phyloP scores from a whole-genome alignment of 1,140 invertebrate genomes.

The Rhagoletis zephyria region DNA sequence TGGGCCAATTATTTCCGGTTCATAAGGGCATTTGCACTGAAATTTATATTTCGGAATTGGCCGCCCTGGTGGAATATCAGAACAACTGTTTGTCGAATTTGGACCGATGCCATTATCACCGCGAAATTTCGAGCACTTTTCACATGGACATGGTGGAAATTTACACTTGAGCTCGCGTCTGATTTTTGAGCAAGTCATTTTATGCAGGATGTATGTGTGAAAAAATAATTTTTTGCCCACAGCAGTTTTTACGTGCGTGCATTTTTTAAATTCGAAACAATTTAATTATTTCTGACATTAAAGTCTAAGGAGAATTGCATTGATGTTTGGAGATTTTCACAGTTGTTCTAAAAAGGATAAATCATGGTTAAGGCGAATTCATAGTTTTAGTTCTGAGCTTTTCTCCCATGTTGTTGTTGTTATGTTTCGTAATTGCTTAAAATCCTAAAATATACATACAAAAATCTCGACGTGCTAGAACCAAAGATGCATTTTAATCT shows the following conservation, averaged over 20 bases:
- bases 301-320: no score
- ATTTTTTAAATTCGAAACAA: slow-evolving; percentile 13
- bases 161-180: slow-evolving; percentile 4
- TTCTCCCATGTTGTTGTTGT: no score
- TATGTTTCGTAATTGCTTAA: no score
- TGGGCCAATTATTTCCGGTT: background rate
- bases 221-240: background rate
- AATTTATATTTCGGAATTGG: slow-evolving; percentile 19
- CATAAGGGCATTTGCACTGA: background rate
- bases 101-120: background rate
- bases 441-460: no score
- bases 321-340: no score
- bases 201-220: background rate
- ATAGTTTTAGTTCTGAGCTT: no score
- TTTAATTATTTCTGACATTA: background rate
- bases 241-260: slow-evolving; percentile 12
- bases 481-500: no score
- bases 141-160: background rate
- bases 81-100: background rate
- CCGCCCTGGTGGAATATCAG: slow-evolving; percentile 1
- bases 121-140: background rate
- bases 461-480: no score
- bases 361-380: no score
- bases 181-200: slow-evolving; percentile 12
- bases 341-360: no score